Base-by-base conservation (phyloP, 2,113 vertebrate species). In the Globicephala melas region DNA sequence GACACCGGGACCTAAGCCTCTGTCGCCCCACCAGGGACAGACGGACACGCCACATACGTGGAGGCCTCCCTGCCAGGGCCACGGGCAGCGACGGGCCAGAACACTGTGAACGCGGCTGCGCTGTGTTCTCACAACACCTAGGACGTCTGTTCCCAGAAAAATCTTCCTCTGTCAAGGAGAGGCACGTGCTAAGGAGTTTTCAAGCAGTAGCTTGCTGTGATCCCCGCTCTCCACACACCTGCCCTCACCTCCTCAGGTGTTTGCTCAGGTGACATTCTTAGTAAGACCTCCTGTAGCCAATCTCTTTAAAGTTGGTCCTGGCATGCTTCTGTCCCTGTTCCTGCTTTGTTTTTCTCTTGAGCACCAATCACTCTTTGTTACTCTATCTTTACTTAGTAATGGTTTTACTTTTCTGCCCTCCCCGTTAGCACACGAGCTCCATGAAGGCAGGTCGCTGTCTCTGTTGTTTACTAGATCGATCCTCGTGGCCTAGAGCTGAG, bases 201-300 rank as follows among this genome's bases (percentile, higher is more conserved):
- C 62, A 55, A 44, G 15, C 28, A 33, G 31, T 4, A 12, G 60
- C 31, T 15, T 15, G 14, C 31, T 2, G 0, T 8, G 33, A 31
- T 18, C 5, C 60, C 33, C 8, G 0, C 1, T n/a, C 2, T 9
- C 25, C 13, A 18, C 44, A 7, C 7, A 11, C 58, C 21, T 8
- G 44, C 17, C 23, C 25, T 79, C 17, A 14, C 44, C 23, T 17
- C 17, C 28, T 31, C 21, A 41, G 47, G 33, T 68, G 33, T 62
- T 7, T 62, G 88, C 71, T 91, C 50, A 4, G 28, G 13, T 67
- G 60, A 55, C 17, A 14, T 44, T 58, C 38, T 23, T 25, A 71
- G n/a, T 25, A 38, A 82, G 41, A 31, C 44, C 11, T 65, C 63
- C 74, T 31, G 9, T 23, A 31, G 68, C 5, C 68, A 58, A 2